Base-by-base conservation (phyloP, 1,140 invertebrate genomes). In the Drosophila mauritiana region DNA sequence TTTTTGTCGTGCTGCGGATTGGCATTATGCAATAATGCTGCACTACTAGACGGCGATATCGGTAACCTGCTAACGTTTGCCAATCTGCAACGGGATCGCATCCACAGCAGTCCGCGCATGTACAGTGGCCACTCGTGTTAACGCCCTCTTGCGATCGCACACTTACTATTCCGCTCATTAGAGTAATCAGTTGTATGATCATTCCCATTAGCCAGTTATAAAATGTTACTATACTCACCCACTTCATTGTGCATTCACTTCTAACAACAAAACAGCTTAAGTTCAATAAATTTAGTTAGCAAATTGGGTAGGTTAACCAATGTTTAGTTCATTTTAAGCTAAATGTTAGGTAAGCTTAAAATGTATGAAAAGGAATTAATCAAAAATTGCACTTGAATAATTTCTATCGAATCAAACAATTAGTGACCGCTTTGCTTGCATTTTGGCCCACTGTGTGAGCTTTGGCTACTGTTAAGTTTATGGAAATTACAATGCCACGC, bases 401-500 rank as follows among this genome's bases (percentile, higher is more conserved):
- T 31, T 31, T 10, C 8, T 22, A 31, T 31, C 7, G 31, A 31
- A 31, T 0, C 7, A 7, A 1, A 27, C 1, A 7, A 2, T 22
- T 22, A 22, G 2, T 22, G 20, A 22, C 20, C 20, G 20, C 42
- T 20, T 36, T 25, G 11, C 17, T 43, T n/a, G 15, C 12, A 65
- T 49, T 37, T 25, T 52, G 42, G 17, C 45, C 20, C 22, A 48
- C 45, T 11, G 10, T 17, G 13, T 25, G 20, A 3, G 17, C 13
- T 6, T 45, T 2, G 39, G 46, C 40, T 53, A 31, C 37, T 61
- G 58, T 57, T 36, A 69, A 76, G 65, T 64, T 61, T 59, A 70
- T 54, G 46, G 22, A 78, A 59, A 78, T 77, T 51, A 52, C 45
- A 43, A 31, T 20, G 70, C 40, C 75, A 49, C 68, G 57, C 76